A percentile compares a stretch with the other conserved stretches of the same genome.
Evolutionary conservation across 2,113 vertebrate species (phyloP).

Genomic region (Erpornis zantholeuca): DNA sequence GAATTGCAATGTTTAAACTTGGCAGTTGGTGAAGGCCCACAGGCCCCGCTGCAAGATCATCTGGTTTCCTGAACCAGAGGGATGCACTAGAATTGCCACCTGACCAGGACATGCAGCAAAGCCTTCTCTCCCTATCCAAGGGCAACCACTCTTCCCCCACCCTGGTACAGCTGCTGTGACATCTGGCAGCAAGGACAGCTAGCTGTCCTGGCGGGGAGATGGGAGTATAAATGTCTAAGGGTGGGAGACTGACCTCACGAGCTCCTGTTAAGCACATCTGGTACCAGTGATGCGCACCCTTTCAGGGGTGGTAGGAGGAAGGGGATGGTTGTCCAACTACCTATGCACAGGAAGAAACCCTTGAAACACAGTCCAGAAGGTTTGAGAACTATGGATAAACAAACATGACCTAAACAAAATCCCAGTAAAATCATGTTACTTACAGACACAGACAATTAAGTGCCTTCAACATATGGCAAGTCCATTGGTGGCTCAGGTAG

Average conservation of each 20-base stretch:
- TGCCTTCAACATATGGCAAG: not conserved
- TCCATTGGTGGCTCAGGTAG: not conserved
- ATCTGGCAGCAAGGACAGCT: not conserved
- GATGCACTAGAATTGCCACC: not conserved
- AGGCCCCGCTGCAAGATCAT: not conserved
- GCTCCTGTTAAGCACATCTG: not conserved
- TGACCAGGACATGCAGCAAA: not conserved
- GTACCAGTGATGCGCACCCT: fast-evolving
- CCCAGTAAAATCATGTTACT: not conserved
- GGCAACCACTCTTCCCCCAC: not conserved
- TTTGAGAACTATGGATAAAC: not conserved
- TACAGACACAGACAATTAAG: not conserved
- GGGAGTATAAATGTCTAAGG: not conserved
- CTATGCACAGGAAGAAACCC: not conserved
- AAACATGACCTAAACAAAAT: not conserved
- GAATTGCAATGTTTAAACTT: not conserved
- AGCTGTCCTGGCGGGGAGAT: fast-evolving
- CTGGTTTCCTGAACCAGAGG: not conserved
- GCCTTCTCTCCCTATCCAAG: not conserved
- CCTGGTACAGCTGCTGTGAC: fast-evolving
- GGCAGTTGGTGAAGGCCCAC: not conserved
- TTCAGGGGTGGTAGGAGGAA: not conserved
- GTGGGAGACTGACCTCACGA: not conserved
- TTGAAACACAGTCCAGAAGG: not conserved
- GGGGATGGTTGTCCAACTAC: not conserved